Base-by-base conservation (phyloP, 2,113 vertebrate species). In the Nansenia antarctica region DNA sequence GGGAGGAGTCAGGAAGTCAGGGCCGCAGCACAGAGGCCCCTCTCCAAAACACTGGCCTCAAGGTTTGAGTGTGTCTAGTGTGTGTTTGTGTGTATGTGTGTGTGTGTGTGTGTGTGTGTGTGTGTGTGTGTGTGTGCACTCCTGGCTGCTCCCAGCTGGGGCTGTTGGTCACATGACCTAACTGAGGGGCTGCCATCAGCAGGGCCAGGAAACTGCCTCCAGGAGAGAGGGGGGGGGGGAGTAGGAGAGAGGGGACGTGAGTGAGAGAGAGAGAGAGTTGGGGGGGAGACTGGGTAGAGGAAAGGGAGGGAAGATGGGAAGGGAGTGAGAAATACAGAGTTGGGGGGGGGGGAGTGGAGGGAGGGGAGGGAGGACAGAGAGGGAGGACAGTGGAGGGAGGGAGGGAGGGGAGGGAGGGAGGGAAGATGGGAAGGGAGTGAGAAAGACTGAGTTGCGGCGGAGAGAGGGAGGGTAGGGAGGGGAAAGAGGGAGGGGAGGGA, bases 1-100 rank as follows among this genome's bases (percentile, higher is more conserved):
- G 67, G 42, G 60, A 27, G 34, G 42, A 74, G 79, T 91, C 90
- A 93, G 90, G 88, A 93, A 94, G 92, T 93, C 92, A 89, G 89
- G 90, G 92, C 91, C 81, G 85, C 89, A 87, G 87, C 87, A 81
- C 86, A 68, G 88, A 87, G 90, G 85, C 87, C 88, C 87, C 86
- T 82, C 84, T 87, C 85, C 87, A 86, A 87, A 88, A 90, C 76
- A 78, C 90, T 88, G 87, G 90, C 91, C 90, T 91, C 86, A 86
- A 90, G 89, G 89, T 89, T 88, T 88, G 78, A 80, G 30, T 54
- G 42, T 52, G 63, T 65, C n/a, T n/a, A n/a, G 42, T 22, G 18
- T 64, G 39, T 64, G 62, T 47, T 37, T 63, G 39, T 31, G 12
- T 22, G 29, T 15, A 2, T 35, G 22, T n/a, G 58, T 52, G 29